Evolutionary conservation across 2,797 vertebrate genomes (phyloP), one percentile per base, ranked within the genome.

Genomic region (Hemibagrus guttatus): DNA sequence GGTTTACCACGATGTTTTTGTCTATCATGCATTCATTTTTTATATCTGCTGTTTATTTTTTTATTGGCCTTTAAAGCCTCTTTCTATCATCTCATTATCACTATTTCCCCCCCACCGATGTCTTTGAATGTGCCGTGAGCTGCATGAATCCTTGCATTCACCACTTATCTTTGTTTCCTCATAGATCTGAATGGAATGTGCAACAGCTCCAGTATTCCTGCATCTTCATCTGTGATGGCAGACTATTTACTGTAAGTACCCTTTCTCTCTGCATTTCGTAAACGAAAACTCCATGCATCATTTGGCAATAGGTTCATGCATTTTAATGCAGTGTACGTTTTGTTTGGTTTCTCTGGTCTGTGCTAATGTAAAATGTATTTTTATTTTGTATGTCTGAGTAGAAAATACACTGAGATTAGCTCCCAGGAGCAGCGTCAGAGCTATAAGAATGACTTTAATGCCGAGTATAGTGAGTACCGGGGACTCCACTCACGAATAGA

Each of bases 391-490:
- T 23, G 14, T 84, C 13, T 86, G n/a, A 63, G 14, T 90, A 99
- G 98, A 94, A 99, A 97, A 93, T 99, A 99, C 59, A 95, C 93
- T 0, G 95, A 96, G 93, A 99, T 99, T 75, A 92, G 92, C 80
- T 97, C 97, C 26, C 95, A 92, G 0, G 98, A 99, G 93, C 98
- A 99, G 91, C 97, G 98, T 28, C 98, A 99, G 93, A 96, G 93
- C 91, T 99, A 99, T 93, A 99, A 99, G 84, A 99, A 97, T 0
- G 98, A 99, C 93, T 99, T 99, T 94, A 99, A 99, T 0, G 93
- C 96, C 0, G 98, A 99, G 83, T 99, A 99, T 92, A 97, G 86
- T 13, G 98, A 99, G 93, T 99, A 99, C 95, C 93, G 98, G 19
- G 96, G 95, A 87, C 91, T 99, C 88, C 97, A 99, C 4, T 95